Evolutionary conservation across 1,140 invertebrate genomes (phyloP), one percentile per base, ranked within the genome.

Genomic region (Eurosta solidaginis): DNA sequence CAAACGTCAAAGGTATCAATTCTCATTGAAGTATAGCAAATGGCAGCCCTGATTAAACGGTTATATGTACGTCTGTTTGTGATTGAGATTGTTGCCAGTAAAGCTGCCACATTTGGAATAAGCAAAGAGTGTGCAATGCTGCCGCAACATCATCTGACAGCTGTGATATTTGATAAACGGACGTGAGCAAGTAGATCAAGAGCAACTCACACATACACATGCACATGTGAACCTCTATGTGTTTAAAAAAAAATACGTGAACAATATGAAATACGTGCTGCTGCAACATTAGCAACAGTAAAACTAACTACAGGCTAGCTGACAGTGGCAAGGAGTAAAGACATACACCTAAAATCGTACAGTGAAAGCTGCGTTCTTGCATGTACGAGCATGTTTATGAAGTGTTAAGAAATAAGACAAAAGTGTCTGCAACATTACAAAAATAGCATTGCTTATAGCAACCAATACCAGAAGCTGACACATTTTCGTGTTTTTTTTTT

Each of bases 281-380:
- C 59, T 20, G 33, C 59, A 68, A 33, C 59, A 68, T 40, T 68
- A 68, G 59, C 59, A 29, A 29, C 59, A 68, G 29, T 68, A 40
- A 33, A 20, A 40, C n/a, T n/a, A n/a, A n/a, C n/a, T n/a, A n/a
- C n/a, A n/a, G n/a, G n/a, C n/a, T n/a, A n/a, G n/a, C n/a, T n/a
- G n/a, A 29, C 27, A 68, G 59, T 33, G 22, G 33, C 33, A n/a
- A 10, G 14, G 27, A 54, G 40, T n/a, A 40, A 40, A 68, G 20
- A 68, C 20, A 40, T n/a, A 20, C 33, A 20, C 33, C 10, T 47
- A 68, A 36, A 20, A 36, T 27, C 22, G 59, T n/a, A n/a, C 17
- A 17, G n/a, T n/a, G n/a, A n/a, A n/a, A n/a, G n/a, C n/a, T n/a
- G n/a, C n/a, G n/a, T n/a, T n/a, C n/a, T n/a, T 7, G 59, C 33